phyloP scores from a whole-genome alignment of 2,888 invertebrate species.

The Caenorhabditis sinica region DNA sequence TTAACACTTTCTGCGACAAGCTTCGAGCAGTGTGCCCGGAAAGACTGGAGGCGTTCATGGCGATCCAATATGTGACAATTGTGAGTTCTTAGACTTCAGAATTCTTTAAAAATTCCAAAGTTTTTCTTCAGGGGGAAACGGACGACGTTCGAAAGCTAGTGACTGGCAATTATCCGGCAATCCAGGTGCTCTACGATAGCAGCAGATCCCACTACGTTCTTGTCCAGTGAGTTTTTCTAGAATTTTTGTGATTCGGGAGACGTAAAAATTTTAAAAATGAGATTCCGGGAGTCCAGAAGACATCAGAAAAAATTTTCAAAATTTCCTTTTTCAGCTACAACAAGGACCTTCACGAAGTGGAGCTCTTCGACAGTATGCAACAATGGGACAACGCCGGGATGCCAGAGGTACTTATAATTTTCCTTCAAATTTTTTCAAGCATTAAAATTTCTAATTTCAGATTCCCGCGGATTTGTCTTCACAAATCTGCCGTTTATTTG shows the following conservation, averaged over 20 bases:
- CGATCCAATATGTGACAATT: slow-evolving; percentile 67
- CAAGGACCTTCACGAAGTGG: neutral
- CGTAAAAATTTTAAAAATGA: too few species aligned
- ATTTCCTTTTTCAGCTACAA: slow-evolving; percentile 58
- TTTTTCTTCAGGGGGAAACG: slow-evolving; percentile 65
- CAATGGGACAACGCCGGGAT: neutral
- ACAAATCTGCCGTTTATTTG: slow-evolving; percentile 39
- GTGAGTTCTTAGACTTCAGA: slow-evolving; percentile 26
- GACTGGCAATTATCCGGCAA: slow-evolving; percentile 47
- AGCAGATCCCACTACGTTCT: slow-evolving; percentile 65
- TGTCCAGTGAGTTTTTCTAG: slow-evolving; percentile 45
- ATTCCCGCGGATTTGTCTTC: slow-evolving; percentile 15
- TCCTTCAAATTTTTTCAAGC: too few species aligned
- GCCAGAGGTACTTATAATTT: slow-evolving; percentile 15
- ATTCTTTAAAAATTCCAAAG: too few species aligned
- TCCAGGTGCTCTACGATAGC: slow-evolving; percentile 65
- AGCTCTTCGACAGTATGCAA: slow-evolving; percentile 55
- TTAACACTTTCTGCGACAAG: slow-evolving; percentile 69
- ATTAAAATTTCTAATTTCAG: slow-evolving; percentile 2
- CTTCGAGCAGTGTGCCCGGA: slow-evolving; percentile 59
- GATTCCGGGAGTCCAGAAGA: too few species aligned
- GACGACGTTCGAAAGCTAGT: slow-evolving; percentile 54
- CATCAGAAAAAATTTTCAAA: too few species aligned
- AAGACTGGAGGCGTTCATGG: slow-evolving; percentile 63
- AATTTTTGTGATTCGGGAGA: too few species aligned